Evolutionary conservation across 2,113 vertebrate species (phyloP), one percentile per base, ranked within the genome.

Genomic region (Macquaria ambigua): DNA sequence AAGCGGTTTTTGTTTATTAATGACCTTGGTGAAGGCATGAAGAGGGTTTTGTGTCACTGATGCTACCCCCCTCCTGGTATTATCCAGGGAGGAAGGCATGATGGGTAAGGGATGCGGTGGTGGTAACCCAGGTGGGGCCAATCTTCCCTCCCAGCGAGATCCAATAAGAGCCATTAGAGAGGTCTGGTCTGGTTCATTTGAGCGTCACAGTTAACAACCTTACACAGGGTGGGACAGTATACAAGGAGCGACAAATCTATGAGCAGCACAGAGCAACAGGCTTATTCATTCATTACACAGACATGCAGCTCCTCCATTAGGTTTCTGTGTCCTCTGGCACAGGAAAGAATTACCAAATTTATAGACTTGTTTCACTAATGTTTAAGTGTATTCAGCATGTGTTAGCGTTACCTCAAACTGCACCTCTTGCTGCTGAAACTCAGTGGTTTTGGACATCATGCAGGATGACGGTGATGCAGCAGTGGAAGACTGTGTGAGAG

Each of bases 151-250:
- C 18, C 74, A 76, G 69, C 6, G 11, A 89, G 89, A 94, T 88
- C 87, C 86, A 91, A 89, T 93, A 90, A 90, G 84, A 84, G 71
- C 88, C 89, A 93, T 93, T 93, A 93, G 75, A 68, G 81, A 31
- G 77, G 78, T 86, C 88, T 91, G 85, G 90, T 83, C 62, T 77
- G 89, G 86, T 92, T 92, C 87, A 87, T 92, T 91, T 91, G 90
- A 89, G 87, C 59, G 63, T 92, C 92, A 93, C 85, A 89, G 89
- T 93, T 90, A 93, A 93, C 91, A 87, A 80, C 83, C 85, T 92
- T 85, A 74, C 85, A 87, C 79, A 84, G 79, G 59, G 12, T 62
- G 83, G 75, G 52, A 84, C 75, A 64, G 83, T 79, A 28, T 62
- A 81, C 78, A 76, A 84, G 76, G 59, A 82, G 85, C 76, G 64